Conservation (phyloP, 2,113 vertebrate genomes). For the Silurus asotus region DNA sequence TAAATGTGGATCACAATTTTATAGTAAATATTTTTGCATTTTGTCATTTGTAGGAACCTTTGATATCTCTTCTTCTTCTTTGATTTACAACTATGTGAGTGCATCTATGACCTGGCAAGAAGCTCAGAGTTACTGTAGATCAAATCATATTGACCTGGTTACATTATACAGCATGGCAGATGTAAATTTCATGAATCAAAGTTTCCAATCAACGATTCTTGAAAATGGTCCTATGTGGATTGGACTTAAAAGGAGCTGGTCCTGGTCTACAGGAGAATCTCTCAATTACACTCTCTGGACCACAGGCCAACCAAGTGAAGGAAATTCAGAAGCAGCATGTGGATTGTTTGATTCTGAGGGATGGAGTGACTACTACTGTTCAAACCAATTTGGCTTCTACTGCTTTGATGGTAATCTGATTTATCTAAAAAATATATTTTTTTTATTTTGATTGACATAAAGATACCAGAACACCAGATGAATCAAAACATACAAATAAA, state of each 20-base stretch:
- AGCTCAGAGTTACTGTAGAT: constrained; percentile 39
- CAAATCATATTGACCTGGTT: constrained; percentile 19
- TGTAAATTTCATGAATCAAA: neutral
- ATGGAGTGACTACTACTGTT: neutral
- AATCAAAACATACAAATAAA: no score
- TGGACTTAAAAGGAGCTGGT: constrained; percentile 38
- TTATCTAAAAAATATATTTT: neutral
- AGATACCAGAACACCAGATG: neutral
- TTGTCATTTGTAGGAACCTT: neutral
- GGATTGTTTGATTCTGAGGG: accelerated
- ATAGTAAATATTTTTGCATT: neutral
- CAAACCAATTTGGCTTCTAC: accelerated
- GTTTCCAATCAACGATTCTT: neutral
- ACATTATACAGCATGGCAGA: neutral
- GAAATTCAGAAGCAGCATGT: neutral
- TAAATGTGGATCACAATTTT: neutral
- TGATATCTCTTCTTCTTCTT: neutral
- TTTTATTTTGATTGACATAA: neutral
- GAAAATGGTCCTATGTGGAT: constrained; percentile 31
- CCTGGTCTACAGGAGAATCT: constrained; percentile 20
- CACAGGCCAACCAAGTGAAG: neutral
- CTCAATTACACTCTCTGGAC: neutral
- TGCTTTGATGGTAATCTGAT: constrained; percentile 35
- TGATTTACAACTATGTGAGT: constrained; percentile 1
- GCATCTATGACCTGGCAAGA: neutral